Percentiles rank a stretch among this genome's conserved stretches.
phyloP scores from a whole-genome alignment of 1,140 invertebrate genomes.

The Luehdorfia chinensis region DNA sequence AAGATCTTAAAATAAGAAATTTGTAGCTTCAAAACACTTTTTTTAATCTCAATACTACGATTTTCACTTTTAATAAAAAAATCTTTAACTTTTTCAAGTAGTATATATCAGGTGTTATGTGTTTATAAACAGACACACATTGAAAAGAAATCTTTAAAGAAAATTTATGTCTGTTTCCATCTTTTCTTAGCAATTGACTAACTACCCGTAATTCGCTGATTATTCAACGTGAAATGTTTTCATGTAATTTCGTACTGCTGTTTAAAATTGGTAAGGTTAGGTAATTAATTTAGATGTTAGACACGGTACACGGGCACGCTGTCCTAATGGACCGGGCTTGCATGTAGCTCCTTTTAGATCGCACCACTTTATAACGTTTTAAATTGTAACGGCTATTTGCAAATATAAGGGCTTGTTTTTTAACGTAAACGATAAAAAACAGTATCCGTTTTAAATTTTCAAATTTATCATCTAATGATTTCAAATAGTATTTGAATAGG shows the following conservation, averaged over 20 bases:
- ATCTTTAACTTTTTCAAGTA: no score
- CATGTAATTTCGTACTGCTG: background rate
- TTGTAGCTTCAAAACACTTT: no score
- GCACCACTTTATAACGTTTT: slow-evolving; percentile 9
- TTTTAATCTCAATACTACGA: no score
- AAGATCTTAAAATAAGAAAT: no score
- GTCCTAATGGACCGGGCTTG: background rate
- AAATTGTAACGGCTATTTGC: background rate
- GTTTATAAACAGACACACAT: no score
- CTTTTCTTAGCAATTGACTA: background rate
- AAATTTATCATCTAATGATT: background rate
- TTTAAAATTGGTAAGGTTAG: background rate
- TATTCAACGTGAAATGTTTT: background rate
- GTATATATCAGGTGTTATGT: no score
- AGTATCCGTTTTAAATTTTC: slow-evolving; percentile 4
- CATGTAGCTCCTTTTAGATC: slow-evolving; percentile 12
- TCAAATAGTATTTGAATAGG: background rate
- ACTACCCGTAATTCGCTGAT: background rate
- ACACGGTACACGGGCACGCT: slow-evolving; percentile 2
- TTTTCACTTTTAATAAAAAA: no score
- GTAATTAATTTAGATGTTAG: slow-evolving; percentile 13
- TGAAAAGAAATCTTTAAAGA: no score
- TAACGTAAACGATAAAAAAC: background rate
- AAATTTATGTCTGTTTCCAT: no score
- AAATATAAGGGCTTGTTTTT: background rate